Evolutionary conservation across 2,797 vertebrate species (phyloP).

Genomic region (Sphaeramia orbicularis): DNA sequence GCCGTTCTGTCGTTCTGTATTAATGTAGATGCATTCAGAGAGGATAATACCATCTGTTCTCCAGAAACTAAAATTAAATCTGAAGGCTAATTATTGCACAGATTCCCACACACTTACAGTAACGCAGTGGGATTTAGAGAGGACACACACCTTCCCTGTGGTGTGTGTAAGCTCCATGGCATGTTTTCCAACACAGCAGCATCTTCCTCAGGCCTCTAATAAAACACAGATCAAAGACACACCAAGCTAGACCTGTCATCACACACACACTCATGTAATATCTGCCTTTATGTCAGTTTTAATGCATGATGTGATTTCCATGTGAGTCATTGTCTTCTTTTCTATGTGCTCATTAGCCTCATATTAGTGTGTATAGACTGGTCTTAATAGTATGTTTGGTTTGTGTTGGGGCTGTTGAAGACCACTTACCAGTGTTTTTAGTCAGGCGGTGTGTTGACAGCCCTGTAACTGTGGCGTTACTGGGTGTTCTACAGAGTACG

Average conservation of each 20-base stretch:
- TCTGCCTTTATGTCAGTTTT: slow-evolving; percentile 32
- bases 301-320: slow-evolving; percentile 16
- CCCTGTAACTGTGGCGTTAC: slow-evolving; percentile 16
- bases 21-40: slow-evolving; percentile 10
- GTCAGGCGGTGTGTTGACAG: slow-evolving; percentile 22
- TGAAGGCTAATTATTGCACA: slow-evolving; percentile 33
- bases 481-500: slow-evolving; percentile 34
- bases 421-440: slow-evolving; percentile 34
- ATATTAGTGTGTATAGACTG: neutral
- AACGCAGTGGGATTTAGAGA: slow-evolving; percentile 21
- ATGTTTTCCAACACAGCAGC: slow-evolving; percentile 80
- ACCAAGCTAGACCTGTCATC: slow-evolving; percentile 69
- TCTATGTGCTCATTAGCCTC: slow-evolving; percentile 34
- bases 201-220: slow-evolving; percentile 80
- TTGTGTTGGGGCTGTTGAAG: slow-evolving; percentile 9
- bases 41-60: slow-evolving; percentile 28
- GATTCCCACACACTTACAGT: slow-evolving; percentile 16
- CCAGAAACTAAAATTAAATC: slow-evolving; percentile 46
- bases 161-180: slow-evolving; percentile 69
- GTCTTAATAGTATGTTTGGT: slow-evolving; percentile 39
- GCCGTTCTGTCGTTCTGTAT: slow-evolving; percentile 14
- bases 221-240: slow-evolving; percentile 82
- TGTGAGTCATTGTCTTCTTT: slow-evolving; percentile 52
- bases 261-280: slow-evolving; percentile 44
- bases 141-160: slow-evolving; percentile 60